These are phyloP conservation scores for Geophilus truncorum DNA, from an alignment of 2,888 invertebrate genomes.

Conservation along the genomic window DNA sequence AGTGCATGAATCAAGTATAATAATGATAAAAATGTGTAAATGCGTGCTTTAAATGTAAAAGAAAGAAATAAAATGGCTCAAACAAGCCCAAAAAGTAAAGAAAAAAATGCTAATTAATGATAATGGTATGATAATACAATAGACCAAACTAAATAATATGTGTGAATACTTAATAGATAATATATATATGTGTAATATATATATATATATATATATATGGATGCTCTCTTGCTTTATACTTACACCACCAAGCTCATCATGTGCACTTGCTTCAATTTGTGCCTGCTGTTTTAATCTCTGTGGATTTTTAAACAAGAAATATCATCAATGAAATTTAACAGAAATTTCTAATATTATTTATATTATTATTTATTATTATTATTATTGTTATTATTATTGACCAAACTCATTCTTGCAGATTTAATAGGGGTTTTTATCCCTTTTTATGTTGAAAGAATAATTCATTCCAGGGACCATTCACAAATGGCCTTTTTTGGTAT, in stretches of 20 bases:
- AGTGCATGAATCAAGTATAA: conserved; percentile 1
- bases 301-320: conserved; percentile 32
- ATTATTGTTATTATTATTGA: background rate
- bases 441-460: background rate
- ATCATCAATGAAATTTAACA: background rate
- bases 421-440: background rate
- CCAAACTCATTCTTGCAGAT: background rate
- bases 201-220: background rate
- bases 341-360: background rate
- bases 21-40: conserved; percentile 11
- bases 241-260: conserved; percentile 30
- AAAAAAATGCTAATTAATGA: background rate
- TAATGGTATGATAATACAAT: background rate
- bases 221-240: conserved; percentile 29
- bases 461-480: background rate
- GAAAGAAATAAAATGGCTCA: background rate
- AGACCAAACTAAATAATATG: no score
- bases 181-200: background rate
- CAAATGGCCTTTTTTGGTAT: background rate
- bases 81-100: background rate
- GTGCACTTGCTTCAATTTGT: conserved; percentile 28
- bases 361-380: conserved; percentile 2
- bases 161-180: background rate
- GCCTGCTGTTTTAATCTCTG: conserved; percentile 32
- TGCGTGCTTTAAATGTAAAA: background rate